Percentiles rank a stretch among this genome's conserved stretches.
Evolutionary conservation across 2,888 invertebrate species (phyloP).

Genomic region (Gibbula magus): DNA sequence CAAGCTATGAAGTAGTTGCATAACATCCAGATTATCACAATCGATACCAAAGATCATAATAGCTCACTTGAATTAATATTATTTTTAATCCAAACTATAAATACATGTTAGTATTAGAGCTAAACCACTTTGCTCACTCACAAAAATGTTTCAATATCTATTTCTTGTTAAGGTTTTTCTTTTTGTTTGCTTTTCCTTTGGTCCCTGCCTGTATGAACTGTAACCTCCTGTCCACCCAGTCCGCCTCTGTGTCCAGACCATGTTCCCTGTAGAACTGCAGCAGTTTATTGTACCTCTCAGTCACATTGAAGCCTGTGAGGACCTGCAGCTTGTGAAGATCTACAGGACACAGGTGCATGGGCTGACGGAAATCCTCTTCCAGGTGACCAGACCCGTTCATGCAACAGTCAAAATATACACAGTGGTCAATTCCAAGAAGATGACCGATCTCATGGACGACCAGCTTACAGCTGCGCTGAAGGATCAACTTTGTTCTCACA

Average conservation of each 20-base stretch:
- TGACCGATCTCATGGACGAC: conserved; percentile 72
- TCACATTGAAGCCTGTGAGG: conserved; percentile 63
- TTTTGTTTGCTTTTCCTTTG: no score
- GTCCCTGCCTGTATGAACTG: neutral
- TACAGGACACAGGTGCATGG: conserved; percentile 71
- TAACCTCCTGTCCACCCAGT: conserved; percentile 50
- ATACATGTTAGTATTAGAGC: no score
- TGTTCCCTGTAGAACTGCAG: conserved; percentile 56
- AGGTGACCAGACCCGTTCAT: conserved; percentile 74
- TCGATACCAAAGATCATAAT: no score
- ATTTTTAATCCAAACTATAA: no score
- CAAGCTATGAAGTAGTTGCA: no score
- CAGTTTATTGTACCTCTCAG: conserved; percentile 57
- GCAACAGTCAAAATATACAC: conserved; percentile 69
- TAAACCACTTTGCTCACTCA: no score
- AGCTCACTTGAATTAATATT: no score
- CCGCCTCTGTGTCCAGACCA: conserved; percentile 52
- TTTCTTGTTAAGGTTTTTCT: neutral
- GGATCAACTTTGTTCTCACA: conserved; percentile 41
- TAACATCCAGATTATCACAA: no score
- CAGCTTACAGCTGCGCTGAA: conserved; percentile 68
- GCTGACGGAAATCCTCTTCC: conserved; percentile 70
- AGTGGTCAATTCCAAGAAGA: conserved; percentile 70
- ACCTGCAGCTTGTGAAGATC: conserved; percentile 68
- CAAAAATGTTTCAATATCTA: neutral